Conservation (phyloP, 2,797 vertebrate species). For the Mareca strepera region DNA sequence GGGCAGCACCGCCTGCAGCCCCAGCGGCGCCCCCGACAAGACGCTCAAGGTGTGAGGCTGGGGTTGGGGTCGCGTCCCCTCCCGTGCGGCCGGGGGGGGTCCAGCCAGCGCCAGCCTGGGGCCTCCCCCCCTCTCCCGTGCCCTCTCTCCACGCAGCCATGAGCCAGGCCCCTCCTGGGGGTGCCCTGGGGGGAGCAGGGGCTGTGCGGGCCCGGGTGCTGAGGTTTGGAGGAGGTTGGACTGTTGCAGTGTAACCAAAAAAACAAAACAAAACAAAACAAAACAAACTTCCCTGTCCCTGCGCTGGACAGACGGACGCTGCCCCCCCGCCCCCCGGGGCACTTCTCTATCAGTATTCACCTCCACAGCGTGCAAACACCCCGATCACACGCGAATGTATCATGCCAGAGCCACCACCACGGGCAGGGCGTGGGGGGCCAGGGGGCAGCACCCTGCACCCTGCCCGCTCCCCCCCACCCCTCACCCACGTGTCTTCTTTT, state of each 20-base stretch:
- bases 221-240: not conserved
- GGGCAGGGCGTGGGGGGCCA: not conserved
- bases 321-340: not conserved
- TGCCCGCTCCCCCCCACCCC: not conserved
- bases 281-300: not conserved
- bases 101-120: not conserved
- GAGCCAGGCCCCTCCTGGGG: not conserved
- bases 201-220: not conserved
- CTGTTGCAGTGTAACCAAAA: not conserved
- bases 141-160: not conserved
- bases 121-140: not conserved
- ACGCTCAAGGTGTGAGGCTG: conserved; percentile 62
- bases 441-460: not conserved
- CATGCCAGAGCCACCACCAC: conserved; percentile 23
- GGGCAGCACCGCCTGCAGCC: conserved; percentile 66
- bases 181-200: not conserved
- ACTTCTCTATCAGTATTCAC: conserved; percentile 30
- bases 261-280: no score
- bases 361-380: not conserved
- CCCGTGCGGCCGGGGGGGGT: not conserved
- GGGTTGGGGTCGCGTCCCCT: not conserved
- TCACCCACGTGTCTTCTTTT: conserved; percentile 10
- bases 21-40: conserved; percentile 34
- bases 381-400: conserved; percentile 72
- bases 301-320: rapidly evolving